Conservation (phyloP, 1,140 invertebrate species). For the Akabosia matsudoensis region DNA sequence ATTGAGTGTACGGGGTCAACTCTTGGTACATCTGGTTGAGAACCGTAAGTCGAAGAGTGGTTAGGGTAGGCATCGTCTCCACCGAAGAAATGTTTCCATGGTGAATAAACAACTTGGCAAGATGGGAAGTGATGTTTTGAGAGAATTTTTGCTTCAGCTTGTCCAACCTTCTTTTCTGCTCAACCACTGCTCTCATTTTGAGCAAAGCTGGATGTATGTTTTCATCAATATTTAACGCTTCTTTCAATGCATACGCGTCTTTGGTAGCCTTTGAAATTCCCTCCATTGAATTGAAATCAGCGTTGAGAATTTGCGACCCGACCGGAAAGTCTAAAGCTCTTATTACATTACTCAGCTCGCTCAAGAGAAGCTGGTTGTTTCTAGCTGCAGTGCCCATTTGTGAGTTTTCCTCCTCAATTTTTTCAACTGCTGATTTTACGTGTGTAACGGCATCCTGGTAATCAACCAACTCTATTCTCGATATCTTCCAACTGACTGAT, state of each 20-base stretch:
- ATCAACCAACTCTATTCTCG: slow-evolving; percentile 66
- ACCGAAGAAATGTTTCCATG: slow-evolving; percentile 48
- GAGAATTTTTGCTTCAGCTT: slow-evolving; percentile 82
- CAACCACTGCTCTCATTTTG: slow-evolving; percentile 76
- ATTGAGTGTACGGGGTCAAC: slow-evolving; percentile 75
- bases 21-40: slow-evolving; percentile 77
- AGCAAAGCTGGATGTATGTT: slow-evolving; percentile 63
- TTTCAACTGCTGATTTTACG: slow-evolving; percentile 78
- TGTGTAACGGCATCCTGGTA: slow-evolving; percentile 78
- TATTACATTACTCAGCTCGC: slow-evolving; percentile 75
- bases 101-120: slow-evolving; percentile 92
- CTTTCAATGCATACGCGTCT: slow-evolving; percentile 54
- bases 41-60: slow-evolving; percentile 69
- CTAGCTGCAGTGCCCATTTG: slow-evolving; percentile 79
- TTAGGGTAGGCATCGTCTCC: slow-evolving; percentile 43
- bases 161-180: slow-evolving; percentile 79
- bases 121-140: slow-evolving; percentile 72
- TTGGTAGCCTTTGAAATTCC: slow-evolving; percentile 72
- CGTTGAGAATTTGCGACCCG: slow-evolving; percentile 68
- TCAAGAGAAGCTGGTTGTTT: slow-evolving; percentile 75
- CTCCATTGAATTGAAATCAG: slow-evolving; percentile 68
- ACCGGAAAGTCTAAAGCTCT: slow-evolving; percentile 72
- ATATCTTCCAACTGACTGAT: slow-evolving; percentile 72
- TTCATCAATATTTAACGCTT: slow-evolving; percentile 50
- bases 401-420: slow-evolving; percentile 88